A percentile compares a stretch with the other conserved stretches of the same genome.
Evolutionary conservation across 2,113 vertebrate genomes (phyloP).

Genomic region (Lates calcarifer): DNA sequence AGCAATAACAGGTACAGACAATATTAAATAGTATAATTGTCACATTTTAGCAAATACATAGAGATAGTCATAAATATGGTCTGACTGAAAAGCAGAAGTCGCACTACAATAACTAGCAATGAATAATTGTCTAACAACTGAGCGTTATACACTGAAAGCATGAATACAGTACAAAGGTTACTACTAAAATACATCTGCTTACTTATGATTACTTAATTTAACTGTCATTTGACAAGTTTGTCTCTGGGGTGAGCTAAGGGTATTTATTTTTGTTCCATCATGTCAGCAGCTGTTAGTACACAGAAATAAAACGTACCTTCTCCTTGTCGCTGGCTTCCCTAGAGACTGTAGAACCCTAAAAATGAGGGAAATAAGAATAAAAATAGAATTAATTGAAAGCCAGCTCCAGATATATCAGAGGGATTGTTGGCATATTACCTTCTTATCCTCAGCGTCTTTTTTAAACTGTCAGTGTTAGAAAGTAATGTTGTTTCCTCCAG

Average conservation of each 20-base stretch:
- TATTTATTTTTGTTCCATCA: slow-evolving; percentile 58
- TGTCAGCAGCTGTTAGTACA: slow-evolving; percentile 42
- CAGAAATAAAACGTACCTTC: slow-evolving; percentile 85
- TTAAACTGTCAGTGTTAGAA: slow-evolving; percentile 35
- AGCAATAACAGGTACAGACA: background rate
- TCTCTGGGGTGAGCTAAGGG: slow-evolving; percentile 27
- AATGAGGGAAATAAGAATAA: slow-evolving; percentile 27
- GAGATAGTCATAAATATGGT: no score
- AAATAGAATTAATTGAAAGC: slow-evolving; percentile 48
- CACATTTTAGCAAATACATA: background rate
- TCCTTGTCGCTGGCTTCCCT: slow-evolving; percentile 97
- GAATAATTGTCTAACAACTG: background rate
- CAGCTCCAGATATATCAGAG: slow-evolving; percentile 20
- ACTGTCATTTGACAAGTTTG: slow-evolving; percentile 53
- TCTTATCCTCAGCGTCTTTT: background rate
- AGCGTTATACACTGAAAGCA: background rate
- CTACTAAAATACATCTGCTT: slow-evolving; percentile 29
- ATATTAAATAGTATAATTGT: background rate
- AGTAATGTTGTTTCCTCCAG: slow-evolving; percentile 16
- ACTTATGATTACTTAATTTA: slow-evolving; percentile 45
- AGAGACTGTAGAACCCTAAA: slow-evolving; percentile 93
- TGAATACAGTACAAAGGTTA: background rate
- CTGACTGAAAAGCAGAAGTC: background rate
- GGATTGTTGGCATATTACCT: slow-evolving; percentile 8
- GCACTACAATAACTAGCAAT: background rate